Conservation (phyloP, 2,888 invertebrate species). For the Macrosoma leucophasiata region DNA sequence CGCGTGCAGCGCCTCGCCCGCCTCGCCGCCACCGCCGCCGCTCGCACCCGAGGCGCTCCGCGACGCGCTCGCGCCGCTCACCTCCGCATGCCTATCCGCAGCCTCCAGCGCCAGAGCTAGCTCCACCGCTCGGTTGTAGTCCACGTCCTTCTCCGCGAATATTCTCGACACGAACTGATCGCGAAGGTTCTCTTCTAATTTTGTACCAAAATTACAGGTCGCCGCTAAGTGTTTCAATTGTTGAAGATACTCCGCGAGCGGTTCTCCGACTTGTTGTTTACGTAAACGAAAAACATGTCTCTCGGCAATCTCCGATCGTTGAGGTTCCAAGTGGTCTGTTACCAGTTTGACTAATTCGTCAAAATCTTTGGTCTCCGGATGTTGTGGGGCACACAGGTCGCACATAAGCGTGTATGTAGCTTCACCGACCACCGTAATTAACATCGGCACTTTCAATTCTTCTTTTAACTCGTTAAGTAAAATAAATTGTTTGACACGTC, state of each 20-base stretch:
- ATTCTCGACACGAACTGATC: constrained; percentile 13
- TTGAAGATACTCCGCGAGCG: constrained; percentile 11
- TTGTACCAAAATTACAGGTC: constrained; percentile 11
- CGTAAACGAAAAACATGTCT: constrained; percentile 1
- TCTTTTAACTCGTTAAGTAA: no score
- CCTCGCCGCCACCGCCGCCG: neutral
- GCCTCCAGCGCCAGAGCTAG: constrained; percentile 15
- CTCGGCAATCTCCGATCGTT: constrained; percentile 22
- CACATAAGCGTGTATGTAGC: constrained; percentile 13
- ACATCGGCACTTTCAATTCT: no score
- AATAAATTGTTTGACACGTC: no score
- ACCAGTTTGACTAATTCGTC: constrained; percentile 18
- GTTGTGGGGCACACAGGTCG: constrained; percentile 25
- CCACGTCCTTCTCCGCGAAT: constrained; percentile 10
- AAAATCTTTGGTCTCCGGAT: constrained; percentile 22
- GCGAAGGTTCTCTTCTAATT: constrained; percentile 9
- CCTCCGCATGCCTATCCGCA: constrained; percentile 11
- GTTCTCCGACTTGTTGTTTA: constrained; percentile 7
- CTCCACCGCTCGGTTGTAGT: constrained; percentile 9
- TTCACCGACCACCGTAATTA: neutral
- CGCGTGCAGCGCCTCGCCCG: no score
- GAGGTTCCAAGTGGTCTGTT: constrained; percentile 18
- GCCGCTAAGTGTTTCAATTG: constrained; percentile 14
- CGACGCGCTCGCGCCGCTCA: constrained; percentile 1
- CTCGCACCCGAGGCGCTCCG: neutral